Percentiles rank a stretch among this genome's conserved stretches.
phyloP scores from a whole-genome alignment of 2,113 vertebrate species.

The Lanius collurio region DNA sequence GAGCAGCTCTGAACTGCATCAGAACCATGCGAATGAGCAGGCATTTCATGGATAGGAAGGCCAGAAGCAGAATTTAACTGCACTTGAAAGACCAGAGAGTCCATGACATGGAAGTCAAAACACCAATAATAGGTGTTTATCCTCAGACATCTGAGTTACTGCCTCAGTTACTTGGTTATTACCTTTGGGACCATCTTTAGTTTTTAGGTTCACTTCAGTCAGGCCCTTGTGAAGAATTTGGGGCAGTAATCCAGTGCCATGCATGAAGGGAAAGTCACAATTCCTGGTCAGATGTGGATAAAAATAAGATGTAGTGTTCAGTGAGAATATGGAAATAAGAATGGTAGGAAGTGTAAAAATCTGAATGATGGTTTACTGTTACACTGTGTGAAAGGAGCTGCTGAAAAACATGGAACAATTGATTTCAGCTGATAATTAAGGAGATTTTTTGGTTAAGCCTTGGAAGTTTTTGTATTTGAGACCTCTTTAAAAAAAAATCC shows the following conservation, averaged over 20 bases:
- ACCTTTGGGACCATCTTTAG: neutral
- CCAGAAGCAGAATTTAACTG: neutral
- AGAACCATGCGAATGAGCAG: neutral
- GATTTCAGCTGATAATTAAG: neutral
- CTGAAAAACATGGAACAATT: neutral
- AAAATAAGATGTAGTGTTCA: neutral
- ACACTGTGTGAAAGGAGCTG: neutral
- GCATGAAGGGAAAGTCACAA: neutral
- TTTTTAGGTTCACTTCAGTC: neutral
- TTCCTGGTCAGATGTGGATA: neutral
- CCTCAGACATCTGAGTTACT: neutral
- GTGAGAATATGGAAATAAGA: neutral
- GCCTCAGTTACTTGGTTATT: neutral
- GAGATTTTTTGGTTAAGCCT: neutral
- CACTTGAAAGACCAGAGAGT: neutral
- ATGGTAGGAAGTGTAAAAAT: neutral
- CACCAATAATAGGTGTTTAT: accelerated
- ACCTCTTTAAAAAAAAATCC: neutral
- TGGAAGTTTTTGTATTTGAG: neutral
- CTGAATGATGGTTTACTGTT: neutral
- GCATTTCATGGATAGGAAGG: neutral
- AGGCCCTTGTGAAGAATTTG: neutral
- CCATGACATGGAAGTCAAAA: neutral
- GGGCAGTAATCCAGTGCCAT: neutral
- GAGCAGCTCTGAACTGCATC: neutral